Conservation (phyloP, 2,113 vertebrate genomes). For the Cynocephalus volans region DNA sequence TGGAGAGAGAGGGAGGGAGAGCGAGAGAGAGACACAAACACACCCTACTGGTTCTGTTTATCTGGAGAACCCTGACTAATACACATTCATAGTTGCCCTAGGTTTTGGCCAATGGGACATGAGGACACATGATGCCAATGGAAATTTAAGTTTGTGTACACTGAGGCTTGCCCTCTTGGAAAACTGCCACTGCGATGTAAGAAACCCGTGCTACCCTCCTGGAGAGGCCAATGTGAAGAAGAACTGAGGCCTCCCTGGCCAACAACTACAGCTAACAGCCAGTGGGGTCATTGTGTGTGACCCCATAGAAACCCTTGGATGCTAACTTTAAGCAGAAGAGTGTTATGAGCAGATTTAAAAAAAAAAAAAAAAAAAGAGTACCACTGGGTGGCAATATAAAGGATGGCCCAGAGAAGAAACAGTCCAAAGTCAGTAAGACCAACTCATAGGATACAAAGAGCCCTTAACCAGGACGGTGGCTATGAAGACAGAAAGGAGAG, state of each 20-base stretch:
- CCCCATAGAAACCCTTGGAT: background rate
- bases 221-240: background rate
- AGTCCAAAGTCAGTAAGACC: background rate
- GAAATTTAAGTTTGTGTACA: background rate
- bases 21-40: background rate
- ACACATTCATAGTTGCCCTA: background rate
- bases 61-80: background rate
- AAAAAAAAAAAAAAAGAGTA: background rate
- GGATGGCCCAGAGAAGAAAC: background rate
- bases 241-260: background rate
- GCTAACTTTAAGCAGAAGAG: background rate
- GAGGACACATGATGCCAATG: background rate
- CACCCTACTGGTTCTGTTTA: background rate
- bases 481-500: background rate
- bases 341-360: no score
- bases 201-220: background rate
- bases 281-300: fast-evolving
- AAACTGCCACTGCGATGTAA: background rate
- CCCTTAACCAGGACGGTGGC: background rate
- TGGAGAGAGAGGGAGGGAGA: fast-evolving
- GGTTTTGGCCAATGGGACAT: background rate
- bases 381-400: background rate
- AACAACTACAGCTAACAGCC: background rate
- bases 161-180: background rate
- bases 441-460: fast-evolving